Base-by-base conservation (phyloP, 2,113 vertebrate genomes). In the Sinocyclocheilus anophthalmus region DNA sequence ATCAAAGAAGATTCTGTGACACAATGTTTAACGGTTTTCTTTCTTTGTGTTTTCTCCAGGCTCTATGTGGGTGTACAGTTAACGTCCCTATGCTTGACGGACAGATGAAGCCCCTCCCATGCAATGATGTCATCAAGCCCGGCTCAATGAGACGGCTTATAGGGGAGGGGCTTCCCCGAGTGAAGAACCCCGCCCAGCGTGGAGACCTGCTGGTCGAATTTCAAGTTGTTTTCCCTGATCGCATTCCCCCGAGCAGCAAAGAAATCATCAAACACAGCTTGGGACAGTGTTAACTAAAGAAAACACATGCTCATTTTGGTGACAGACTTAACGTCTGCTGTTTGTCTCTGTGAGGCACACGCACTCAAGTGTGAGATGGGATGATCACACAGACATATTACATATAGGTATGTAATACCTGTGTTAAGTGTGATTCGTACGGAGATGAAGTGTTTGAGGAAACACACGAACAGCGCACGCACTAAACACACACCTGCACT, bases 181-280 rank as follows among this genome's bases (percentile, higher is more conserved):
- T 96, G 82, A 98, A 98, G 90, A 96, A 96, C 88, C 97, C 97
- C 42, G 95, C 94, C 79, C 96, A 98, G 92, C 94, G 97, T 0
- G 98, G 98, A 84, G 98, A 99, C 93, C 92, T 99, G 90, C 95
- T 99, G 69, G 97, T 98, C 10, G 97, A 99, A 92, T 99, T 99
- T 94, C 97, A 99, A 95, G 97, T 99, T 93, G 94, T 95, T 87
- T 99, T 99, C 93, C 98, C 98, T 0, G 98, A 99, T 94, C 96
- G 97, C 93, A 97, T 99, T 94, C 96, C 97, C 37, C 98, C 97
- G 1, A 97, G 97, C 93, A 98, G 96, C 1, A 94, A 97, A 80
- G 98, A 98, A 91, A 98, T 99, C 93, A 97, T 99, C 92, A 98
- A 97, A 93, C 98, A 99, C 91, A 98, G 98, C 94, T 95, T 99